Percentiles rank a stretch among this genome's conserved stretches.
These are phyloP conservation scores for Parambassis ranga DNA, from an alignment of 2,797 vertebrate species.

Conservation along the genomic window DNA sequence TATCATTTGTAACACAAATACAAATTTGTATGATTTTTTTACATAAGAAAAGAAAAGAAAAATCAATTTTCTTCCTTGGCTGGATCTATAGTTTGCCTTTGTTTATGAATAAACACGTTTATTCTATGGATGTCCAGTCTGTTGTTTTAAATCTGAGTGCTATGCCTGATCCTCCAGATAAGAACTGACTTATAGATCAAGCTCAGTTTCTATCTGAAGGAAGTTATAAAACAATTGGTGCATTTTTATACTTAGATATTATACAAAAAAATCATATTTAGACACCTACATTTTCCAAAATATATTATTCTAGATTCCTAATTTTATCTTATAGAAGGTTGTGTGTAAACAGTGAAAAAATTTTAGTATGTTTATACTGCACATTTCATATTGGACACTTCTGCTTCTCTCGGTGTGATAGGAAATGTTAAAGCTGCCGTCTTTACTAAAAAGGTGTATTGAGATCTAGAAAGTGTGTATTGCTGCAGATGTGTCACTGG, in stretches of 20 bases:
- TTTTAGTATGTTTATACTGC: background rate
- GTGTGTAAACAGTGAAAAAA: constrained; percentile 23
- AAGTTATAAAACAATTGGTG: constrained; percentile 28
- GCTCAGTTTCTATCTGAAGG: background rate
- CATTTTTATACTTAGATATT: constrained; percentile 35
- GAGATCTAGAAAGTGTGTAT: constrained; percentile 15
- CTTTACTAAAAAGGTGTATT: constrained; percentile 15
- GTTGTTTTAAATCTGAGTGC: constrained; percentile 12
- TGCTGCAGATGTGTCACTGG: constrained; percentile 8
- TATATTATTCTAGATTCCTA: constrained; percentile 3
- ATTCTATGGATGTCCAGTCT: constrained; percentile 38
- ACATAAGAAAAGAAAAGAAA: constrained; percentile 52
- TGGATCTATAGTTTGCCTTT: constrained; percentile 72
- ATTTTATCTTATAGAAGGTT: background rate
- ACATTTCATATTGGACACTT: background rate
- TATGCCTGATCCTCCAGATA: background rate
- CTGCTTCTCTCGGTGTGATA: background rate
- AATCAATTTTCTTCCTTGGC: constrained; percentile 53
- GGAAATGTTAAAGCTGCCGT: constrained; percentile 32
- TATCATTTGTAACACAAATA: constrained; percentile 76
- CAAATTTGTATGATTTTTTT: constrained; percentile 80
- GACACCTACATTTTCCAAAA: constrained; percentile 5
- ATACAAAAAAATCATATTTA: constrained; percentile 54
- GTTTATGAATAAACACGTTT: constrained; percentile 79
- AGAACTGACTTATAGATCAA: constrained; percentile 25